Percentiles rank a stretch among this genome's conserved stretches.
phyloP scores from a whole-genome alignment of 2,113 vertebrate genomes.

The Psittacus erithacus region DNA sequence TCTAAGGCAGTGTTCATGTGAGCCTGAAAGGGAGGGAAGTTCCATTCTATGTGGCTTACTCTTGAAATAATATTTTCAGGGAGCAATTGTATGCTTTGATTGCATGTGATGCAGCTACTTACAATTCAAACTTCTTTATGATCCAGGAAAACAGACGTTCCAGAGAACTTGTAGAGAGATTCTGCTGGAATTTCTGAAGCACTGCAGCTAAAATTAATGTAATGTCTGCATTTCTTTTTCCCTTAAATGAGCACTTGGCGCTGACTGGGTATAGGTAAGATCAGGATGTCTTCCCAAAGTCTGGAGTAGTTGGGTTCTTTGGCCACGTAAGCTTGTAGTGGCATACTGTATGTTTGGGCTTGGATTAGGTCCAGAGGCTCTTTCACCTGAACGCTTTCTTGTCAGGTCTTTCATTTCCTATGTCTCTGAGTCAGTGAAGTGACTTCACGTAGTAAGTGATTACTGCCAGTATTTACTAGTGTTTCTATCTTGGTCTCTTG shows the following conservation, averaged over 20 bases:
- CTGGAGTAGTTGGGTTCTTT: neutral
- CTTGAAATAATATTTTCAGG: neutral
- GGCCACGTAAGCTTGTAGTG: neutral
- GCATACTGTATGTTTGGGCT: neutral
- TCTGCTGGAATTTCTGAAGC: neutral
- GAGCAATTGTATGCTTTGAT: neutral
- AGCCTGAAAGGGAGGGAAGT: neutral
- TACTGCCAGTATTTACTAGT: neutral
- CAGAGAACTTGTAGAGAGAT: neutral
- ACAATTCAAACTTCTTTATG: neutral
- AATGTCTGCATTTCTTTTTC: accelerated
- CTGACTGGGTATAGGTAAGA: neutral
- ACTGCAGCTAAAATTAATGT: neutral
- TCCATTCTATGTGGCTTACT: neutral
- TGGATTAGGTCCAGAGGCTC: conserved; percentile 14
- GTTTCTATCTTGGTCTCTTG: neutral
- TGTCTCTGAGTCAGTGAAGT: neutral
- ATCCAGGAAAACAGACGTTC: neutral
- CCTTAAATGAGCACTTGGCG: neutral
- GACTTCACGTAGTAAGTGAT: neutral
- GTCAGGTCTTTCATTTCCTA: neutral
- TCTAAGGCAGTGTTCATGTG: neutral
- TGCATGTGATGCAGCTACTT: neutral
- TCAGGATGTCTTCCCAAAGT: neutral
- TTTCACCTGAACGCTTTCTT: neutral